Evolutionary conservation across 2,888 invertebrate genomes (phyloP).

Genomic region (Pseudococcus viburni): DNA sequence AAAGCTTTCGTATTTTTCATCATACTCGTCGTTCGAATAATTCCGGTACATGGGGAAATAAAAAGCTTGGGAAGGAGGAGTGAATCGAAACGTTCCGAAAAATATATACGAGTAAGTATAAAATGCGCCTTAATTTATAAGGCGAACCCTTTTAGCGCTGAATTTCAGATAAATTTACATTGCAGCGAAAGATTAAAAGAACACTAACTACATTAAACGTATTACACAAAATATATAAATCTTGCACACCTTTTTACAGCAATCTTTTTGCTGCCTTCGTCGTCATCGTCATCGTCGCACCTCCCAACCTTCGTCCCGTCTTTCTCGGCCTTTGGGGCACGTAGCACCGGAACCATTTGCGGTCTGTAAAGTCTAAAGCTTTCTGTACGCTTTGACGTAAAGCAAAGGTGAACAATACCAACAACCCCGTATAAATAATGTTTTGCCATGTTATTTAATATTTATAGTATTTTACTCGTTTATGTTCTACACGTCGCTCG

Average conservation of each 20-base stretch:
- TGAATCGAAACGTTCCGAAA: too few relatives aligned
- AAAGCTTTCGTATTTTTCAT: too few relatives aligned
- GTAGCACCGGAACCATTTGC: constrained; percentile 27
- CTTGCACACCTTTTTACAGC: constrained; percentile 31
- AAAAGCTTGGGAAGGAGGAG: too few relatives aligned
- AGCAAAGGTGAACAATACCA: constrained; percentile 50
- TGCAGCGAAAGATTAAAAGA: constrained; percentile 36
- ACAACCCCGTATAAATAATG: constrained; percentile 46
- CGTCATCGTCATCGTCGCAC: background rate
- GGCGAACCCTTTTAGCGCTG: constrained; percentile 38
- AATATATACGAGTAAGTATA: background rate
- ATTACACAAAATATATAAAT: constrained; percentile 46
- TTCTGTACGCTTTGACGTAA: constrained; percentile 32
- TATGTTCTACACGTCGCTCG: constrained; percentile 49
- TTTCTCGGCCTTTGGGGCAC: background rate
- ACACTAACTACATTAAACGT: constrained; percentile 50
- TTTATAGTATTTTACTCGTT: constrained; percentile 50
- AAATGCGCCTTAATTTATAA: constrained; percentile 30
- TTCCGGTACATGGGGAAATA: too few relatives aligned
- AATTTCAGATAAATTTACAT: constrained; percentile 42
- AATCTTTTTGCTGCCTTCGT: constrained; percentile 37
- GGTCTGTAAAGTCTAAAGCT: constrained; percentile 50
- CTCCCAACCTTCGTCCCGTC: background rate
- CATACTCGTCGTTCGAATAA: too few relatives aligned
- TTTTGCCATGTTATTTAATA: constrained; percentile 54